Evolutionary conservation across 2,888 invertebrate genomes (phyloP).

Genomic region (Sarcophaga subvicina): DNA sequence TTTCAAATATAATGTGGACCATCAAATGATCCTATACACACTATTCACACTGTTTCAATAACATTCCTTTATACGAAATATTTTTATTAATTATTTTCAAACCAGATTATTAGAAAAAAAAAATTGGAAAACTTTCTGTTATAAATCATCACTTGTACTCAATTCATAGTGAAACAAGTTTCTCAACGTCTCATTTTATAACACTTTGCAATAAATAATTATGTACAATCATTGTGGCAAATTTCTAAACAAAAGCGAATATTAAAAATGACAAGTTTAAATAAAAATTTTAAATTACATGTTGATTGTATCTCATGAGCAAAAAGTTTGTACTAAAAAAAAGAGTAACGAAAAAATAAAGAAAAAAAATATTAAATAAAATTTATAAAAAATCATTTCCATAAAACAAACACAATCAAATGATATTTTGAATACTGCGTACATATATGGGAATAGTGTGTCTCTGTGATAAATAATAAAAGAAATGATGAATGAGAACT

Average conservation of each 20-base stretch:
- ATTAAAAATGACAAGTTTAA: slow-evolving; percentile 11
- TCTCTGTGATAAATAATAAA: slow-evolving; percentile 49
- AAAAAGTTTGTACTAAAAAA: too few species aligned
- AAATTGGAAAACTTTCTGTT: not conserved
- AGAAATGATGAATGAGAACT: slow-evolving; percentile 72
- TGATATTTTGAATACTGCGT: not conserved
- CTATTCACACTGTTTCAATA: too few species aligned
- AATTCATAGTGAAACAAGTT: slow-evolving; percentile 38
- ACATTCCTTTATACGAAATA: not conserved
- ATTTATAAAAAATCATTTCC: too few species aligned
- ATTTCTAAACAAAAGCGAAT: slow-evolving; percentile 1
- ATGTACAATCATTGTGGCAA: slow-evolving; percentile 5
- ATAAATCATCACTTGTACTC: slow-evolving; percentile 31
- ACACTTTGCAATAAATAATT: slow-evolving; percentile 30
- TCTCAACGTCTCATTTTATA: slow-evolving; percentile 33
- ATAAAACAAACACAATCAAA: too few species aligned
- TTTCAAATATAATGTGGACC: not conserved
- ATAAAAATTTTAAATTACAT: not conserved
- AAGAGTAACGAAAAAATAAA: not conserved
- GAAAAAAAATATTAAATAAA: slow-evolving; percentile 28
- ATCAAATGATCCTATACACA: not conserved
- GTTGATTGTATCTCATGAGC: not conserved
- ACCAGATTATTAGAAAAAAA: too few species aligned
- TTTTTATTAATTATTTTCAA: not conserved
- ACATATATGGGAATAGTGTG: slow-evolving; percentile 2